Evolutionary conservation across 2,797 vertebrate species (phyloP), one percentile per base, ranked within the genome.

Genomic region (Pelochelys cantorii): DNA sequence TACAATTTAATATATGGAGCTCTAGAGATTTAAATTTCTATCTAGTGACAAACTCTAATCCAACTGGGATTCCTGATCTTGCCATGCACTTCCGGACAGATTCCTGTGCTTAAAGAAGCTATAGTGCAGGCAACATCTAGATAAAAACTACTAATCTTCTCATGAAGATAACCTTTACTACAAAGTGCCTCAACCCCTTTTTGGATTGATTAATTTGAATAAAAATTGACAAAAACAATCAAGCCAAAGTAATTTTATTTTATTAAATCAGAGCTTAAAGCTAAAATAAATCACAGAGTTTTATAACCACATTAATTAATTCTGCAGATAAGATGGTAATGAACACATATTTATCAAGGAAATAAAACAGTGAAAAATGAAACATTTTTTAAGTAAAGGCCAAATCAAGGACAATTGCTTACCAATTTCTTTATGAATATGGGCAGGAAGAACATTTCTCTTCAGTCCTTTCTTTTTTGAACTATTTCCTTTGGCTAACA

Each of bases 361-460:
- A 79, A 74, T 74, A 53, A 37, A 79, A 81, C n/a, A 88, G 9
- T 25, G 78, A 59, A 23, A 11, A 11, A 79, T 29, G 34, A 74
- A 75, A 31, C 55, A 20, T 52, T 55, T 10, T 15, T 60, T 11
- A 92, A 42, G 56, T 65, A 29, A 54, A 87, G 27, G 60, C 2
- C 3, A 93, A 87, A 27, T 3, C 10, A 52, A 83, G 42, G 81
- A 97, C 95, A 86, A 54, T 20, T 17, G 23, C 97, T 94, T 93
- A 99, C 99, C 97, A 93, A 98, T 96, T 96, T 98, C 98, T 95
- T 98, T 97, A 68, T 27, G 95, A 17, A 97, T 4, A 3, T 95
- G 93, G 17, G 94, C 34, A 87, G 96, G 65, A 85, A 90, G 22
- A 65, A 6, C 37, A 34, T 48, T 81, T 90, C 97, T 99, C 97